Evolutionary conservation across 37 sponge, comb jelly and placozoan species (phyloP), one percentile per base, ranked within the genome.

Genomic region (Cladorhizidae sp.): DNA sequence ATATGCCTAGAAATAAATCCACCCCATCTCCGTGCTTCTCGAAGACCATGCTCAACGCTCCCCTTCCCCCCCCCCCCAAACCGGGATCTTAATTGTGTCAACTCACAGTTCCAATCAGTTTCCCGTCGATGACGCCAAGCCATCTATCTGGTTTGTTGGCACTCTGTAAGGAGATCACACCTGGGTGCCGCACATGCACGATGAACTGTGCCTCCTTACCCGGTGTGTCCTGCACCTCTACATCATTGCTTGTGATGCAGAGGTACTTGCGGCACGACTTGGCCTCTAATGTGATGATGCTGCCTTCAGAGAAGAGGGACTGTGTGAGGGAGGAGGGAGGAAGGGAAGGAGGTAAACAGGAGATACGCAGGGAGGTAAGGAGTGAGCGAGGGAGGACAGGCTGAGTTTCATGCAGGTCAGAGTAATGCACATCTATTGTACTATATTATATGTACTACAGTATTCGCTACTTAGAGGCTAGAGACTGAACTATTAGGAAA

Each of bases 131-230:
- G 1, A 91, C 78, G n/a, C 82, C 83, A 22, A 91, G 70, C 64
- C 79, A 91, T 26, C 38, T 12, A 17, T 74, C 33, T 0, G 69
- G 31, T 2, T 78, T 50, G 32, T 74, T 63, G 25, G 59, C 84
- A 42, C 52, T 85, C 87, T 91, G 92, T 7, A 91, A 82, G 63
- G 87, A 67, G 6, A 89, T 52, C 36, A 89, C 85, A 40, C 81
- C 90, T 5, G 76, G 76, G 3, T 80, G 78, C 2, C 81, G 41
- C 42, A 78, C 78, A 42, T 73, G 75, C 31, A 89, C 90, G 2
- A 36, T 79, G 72, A 84, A 89, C 76, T 76, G 85, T 41, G 85
- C 90, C 41, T 36, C 20, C 26, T 58, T 39, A 5, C 49, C 49
- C 0, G 40, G 58, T 1, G 6, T 57, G 20, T 70, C 71, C 3